phyloP scores from a whole-genome alignment of 2,797 vertebrate genomes.

The Etheostoma perlongum region DNA sequence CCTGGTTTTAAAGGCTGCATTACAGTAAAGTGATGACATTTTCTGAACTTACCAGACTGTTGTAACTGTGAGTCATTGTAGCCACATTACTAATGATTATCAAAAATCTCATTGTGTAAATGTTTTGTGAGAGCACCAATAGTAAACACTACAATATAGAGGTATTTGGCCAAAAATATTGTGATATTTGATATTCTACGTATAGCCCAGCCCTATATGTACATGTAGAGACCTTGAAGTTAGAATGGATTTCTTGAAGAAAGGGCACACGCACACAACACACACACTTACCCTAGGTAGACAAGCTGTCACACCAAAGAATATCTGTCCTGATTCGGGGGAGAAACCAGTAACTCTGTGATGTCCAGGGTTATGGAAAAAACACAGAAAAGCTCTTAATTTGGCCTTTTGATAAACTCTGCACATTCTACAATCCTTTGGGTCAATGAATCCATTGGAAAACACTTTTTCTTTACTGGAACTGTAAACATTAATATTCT shows the following conservation, averaged over 20 bases:
- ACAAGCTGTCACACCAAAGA: conserved; percentile 95
- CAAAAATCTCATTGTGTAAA: too few species aligned
- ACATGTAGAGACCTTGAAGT: neutral
- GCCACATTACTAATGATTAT: too few species aligned
- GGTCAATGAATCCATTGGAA: neutral
- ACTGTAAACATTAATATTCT: neutral
- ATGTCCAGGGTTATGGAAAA: conserved; percentile 78
- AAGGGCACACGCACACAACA: neutral
- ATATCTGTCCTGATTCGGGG: conserved; percentile 95
- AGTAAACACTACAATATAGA: too few species aligned
- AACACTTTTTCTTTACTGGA: neutral
- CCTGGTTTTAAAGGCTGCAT: too few species aligned
- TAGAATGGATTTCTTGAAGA: too few species aligned
- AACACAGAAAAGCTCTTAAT: neutral
- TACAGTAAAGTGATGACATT: too few species aligned
- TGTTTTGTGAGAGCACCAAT: too few species aligned
- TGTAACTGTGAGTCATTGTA: too few species aligned
- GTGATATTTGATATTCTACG: too few species aligned
- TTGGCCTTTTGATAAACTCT: neutral
- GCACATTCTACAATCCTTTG: neutral
- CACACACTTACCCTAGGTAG: conserved; percentile 90
- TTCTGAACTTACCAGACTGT: too few species aligned
- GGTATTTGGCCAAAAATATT: too few species aligned
- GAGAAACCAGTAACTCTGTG: conserved; percentile 97
- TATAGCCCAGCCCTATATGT: neutral